Base-by-base conservation (phyloP, 2,797 vertebrate species). In the Typhlichthys subterraneus region DNA sequence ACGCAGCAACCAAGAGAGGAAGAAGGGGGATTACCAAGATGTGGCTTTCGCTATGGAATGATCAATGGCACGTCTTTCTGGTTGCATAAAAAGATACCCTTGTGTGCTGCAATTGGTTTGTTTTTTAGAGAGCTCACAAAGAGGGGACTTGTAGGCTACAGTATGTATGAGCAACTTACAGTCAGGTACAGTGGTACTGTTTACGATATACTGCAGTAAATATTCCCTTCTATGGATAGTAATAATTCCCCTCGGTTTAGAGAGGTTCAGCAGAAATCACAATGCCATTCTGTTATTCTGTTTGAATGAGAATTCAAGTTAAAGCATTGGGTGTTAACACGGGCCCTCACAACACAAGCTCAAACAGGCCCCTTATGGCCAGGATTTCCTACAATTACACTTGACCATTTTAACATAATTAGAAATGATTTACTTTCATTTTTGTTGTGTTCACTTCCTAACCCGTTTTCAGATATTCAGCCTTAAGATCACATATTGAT, bases 21-120 rank as follows among this genome's bases (percentile, higher is more conserved):
- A 90, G 33, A 86, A 87, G 68, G 61, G 53, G 84, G 87, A 90
- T 90, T 85, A 88, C 77, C 66, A 73, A 70, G 72, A 91, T 77
- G 83, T 83, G 69, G 78, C 82, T 83, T 81, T 87, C 83, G 76
- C 69, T 87, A 84, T 73, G 78, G 78, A 86, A 87, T 80, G 77
- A 90, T 89, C 85, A 82, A 79, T 81, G 83, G 83, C 66, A 77
- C 23, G 79, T 88, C 84, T 83, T 79, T 84, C 75, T 83, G 63
- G 58, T 74, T 74, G 63, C 64, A 63, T 65, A 69, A 82, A 61
- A 85, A 86, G 12, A 72, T 51, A 51, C n/a, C 62, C n/a, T 49
- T 23, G 5, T 59, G 65, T 53, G 14, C 74, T 71, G 8, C 49
- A 63, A 70, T 57, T 1, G 57, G 62, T 70, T n/a, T 62, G 60